Percentiles rank a stretch among this genome's conserved stretches.
These are phyloP conservation scores for Meloidogyne floridensis DNA, from an alignment of 1,140 invertebrate species.

Conservation along the genomic window DNA sequence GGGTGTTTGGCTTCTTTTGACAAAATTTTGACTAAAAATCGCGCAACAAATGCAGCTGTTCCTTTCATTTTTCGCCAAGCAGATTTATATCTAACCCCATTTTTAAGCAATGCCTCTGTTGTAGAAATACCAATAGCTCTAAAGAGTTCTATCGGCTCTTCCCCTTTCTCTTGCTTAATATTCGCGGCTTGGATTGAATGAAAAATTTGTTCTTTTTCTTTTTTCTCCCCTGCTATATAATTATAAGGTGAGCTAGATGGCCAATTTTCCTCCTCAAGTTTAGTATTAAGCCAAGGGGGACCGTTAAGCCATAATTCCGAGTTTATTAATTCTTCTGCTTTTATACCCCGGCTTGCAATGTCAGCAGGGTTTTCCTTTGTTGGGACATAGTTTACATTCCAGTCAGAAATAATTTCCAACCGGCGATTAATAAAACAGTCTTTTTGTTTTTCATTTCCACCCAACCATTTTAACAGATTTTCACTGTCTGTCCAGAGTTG, in stretches of 20 bases:
- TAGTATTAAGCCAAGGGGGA: not conserved
- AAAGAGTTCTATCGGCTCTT: too few relatives aligned
- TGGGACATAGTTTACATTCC: not conserved
- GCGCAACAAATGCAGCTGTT: not conserved
- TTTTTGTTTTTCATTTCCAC: not conserved
- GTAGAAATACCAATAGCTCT: too few relatives aligned
- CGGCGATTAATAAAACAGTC: not conserved
- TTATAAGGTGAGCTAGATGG: too few relatives aligned
- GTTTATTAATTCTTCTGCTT: not conserved
- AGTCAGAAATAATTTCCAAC: not conserved
- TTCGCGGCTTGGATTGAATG: not conserved
- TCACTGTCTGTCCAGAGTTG: not conserved
- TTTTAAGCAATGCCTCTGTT: too few relatives aligned
- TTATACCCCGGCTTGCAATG: not conserved
- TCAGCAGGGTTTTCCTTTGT: not conserved
- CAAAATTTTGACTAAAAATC: not conserved
- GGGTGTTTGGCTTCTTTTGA: not conserved
- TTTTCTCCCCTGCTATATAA: not conserved
- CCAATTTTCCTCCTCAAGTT: too few relatives aligned
- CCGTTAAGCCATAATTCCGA: not conserved
- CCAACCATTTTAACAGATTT: not conserved
- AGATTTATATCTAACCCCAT: too few relatives aligned
- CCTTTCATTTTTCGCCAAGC: not conserved
- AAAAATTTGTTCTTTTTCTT: not conserved
- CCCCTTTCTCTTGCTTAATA: too few relatives aligned